Percentiles rank a stretch among this genome's conserved stretches.
These are phyloP conservation scores for Xiphorhynchus elegans DNA, from an alignment of 2,113 vertebrate species.

Conservation along the genomic window DNA sequence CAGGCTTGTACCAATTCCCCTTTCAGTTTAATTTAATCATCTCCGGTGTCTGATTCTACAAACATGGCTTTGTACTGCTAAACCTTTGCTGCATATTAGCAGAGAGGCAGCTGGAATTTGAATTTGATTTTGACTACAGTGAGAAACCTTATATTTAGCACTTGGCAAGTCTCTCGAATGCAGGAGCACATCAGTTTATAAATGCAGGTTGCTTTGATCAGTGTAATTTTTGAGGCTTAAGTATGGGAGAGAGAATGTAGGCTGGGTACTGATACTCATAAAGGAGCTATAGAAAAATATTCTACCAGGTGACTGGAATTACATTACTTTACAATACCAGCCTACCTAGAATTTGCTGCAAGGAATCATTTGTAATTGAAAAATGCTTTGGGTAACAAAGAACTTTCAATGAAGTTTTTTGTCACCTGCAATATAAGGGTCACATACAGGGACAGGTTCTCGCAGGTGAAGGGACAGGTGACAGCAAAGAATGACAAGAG, in stretches of 20 bases:
- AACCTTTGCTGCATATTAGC: constrained; percentile 31
- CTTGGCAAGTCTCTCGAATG: constrained; percentile 33
- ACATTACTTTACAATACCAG: not conserved
- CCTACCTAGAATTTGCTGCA: not conserved
- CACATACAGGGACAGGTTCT: not conserved
- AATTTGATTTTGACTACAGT: constrained; percentile 10
- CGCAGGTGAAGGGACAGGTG: not conserved
- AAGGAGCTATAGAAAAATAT: constrained; percentile 2
- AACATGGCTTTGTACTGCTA: not conserved
- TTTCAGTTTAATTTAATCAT: constrained; percentile 45
- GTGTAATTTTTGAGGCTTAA: constrained; percentile 14
- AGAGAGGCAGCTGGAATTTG: constrained; percentile 47
- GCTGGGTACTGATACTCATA: not conserved
- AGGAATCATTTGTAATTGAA: not conserved
- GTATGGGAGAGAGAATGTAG: not conserved
- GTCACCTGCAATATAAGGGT: not conserved
- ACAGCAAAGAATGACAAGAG: not conserved
- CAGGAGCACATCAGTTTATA: constrained; percentile 21
- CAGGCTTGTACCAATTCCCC: not conserved
- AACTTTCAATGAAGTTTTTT: not conserved
- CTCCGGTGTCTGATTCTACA: constrained; percentile 6
- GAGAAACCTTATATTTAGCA: constrained; percentile 28
- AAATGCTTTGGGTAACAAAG: not conserved
- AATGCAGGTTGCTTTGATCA: constrained; percentile 43
- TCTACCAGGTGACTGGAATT: not conserved